A percentile compares a stretch with the other conserved stretches of the same genome.
These are phyloP conservation scores for Synanthedon vespiformis DNA, from an alignment of 2,888 invertebrate genomes.

Conservation along the genomic window DNA sequence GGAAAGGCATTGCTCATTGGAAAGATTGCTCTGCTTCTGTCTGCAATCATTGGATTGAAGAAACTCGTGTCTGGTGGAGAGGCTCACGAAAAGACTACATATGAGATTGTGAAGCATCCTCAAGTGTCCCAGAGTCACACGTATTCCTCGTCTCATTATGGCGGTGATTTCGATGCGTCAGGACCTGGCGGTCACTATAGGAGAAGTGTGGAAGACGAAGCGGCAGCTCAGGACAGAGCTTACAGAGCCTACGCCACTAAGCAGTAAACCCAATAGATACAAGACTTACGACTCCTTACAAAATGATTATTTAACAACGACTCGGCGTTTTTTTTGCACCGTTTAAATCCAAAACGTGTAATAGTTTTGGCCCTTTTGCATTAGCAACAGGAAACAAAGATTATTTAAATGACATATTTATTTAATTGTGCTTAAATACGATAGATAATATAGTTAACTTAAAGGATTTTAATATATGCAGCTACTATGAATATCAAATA, in stretches of 20 bases:
- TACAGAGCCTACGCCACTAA: conserved; percentile 67
- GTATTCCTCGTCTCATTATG: conserved; percentile 78
- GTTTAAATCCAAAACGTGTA: conserved; percentile 16
- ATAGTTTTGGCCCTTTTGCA: conserved; percentile 26
- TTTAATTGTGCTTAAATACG: conserved; percentile 1
- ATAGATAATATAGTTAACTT: conserved; percentile 16
- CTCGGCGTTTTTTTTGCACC: conserved; percentile 17
- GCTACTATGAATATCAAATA: conserved; percentile 6
- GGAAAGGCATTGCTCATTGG: conserved; percentile 86
- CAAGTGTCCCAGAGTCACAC: conserved; percentile 82
- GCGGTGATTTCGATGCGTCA: conserved; percentile 71
- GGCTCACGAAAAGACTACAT: conserved; percentile 82
- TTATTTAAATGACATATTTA: conserved; percentile 11
- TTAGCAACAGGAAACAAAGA: conserved; percentile 23
- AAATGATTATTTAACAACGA: conserved; percentile 30
- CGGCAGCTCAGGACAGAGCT: conserved; percentile 73
- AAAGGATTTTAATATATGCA: conserved; percentile 3
- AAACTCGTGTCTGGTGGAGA: conserved; percentile 77
- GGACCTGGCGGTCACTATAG: conserved; percentile 73
- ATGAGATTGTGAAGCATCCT: conserved; percentile 89
- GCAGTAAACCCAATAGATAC: conserved; percentile 25
- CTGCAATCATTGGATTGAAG: conserved; percentile 84
- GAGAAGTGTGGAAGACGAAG: conserved; percentile 70
- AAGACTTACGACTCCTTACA: conserved; percentile 51
- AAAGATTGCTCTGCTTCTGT: conserved; percentile 84